Evolutionary conservation across 23 tunicate species (phyloP).

Genomic region (Trididemnum nubilum): DNA sequence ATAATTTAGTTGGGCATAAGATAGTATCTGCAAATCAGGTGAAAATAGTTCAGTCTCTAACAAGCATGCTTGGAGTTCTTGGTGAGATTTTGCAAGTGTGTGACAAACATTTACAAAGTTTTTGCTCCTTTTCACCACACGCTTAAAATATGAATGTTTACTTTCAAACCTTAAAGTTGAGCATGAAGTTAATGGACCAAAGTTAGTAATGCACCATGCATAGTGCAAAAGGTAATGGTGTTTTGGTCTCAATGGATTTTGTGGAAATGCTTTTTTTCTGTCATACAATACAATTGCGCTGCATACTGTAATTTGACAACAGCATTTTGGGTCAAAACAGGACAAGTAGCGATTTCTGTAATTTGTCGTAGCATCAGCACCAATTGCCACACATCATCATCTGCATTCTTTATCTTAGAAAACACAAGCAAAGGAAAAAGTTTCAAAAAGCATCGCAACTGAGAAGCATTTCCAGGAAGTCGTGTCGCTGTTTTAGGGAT

Average conservation of each 20-base stretch:
- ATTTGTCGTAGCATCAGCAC: slow-evolving; percentile 1
- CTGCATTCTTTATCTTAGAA: slow-evolving; percentile 10
- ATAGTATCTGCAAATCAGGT: not conserved
- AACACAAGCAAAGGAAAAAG: slow-evolving; percentile 46
- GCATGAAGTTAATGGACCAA: not conserved
- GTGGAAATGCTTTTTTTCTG: not conserved
- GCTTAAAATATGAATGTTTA: not conserved
- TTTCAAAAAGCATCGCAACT: slow-evolving; percentile 36
- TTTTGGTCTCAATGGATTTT: not conserved
- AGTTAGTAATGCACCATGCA: not conserved
- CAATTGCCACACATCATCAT: slow-evolving; percentile 36
- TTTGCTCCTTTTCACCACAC: not conserved
- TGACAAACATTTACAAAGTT: not conserved
- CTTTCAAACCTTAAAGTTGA: not conserved
- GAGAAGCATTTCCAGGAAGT: slow-evolving; percentile 43
- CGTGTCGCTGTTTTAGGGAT: not conserved
- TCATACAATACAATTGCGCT: not conserved
- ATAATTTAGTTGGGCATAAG: not conserved
- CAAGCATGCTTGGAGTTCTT: not conserved
- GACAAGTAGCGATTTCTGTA: not conserved
- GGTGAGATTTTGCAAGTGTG: not conserved
- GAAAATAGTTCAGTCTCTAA: not conserved
- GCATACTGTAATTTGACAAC: not conserved
- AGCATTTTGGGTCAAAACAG: not conserved
- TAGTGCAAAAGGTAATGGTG: not conserved